Evolutionary conservation across 2,888 invertebrate species (phyloP).

Genomic region (Linnaemya vulpina): DNA sequence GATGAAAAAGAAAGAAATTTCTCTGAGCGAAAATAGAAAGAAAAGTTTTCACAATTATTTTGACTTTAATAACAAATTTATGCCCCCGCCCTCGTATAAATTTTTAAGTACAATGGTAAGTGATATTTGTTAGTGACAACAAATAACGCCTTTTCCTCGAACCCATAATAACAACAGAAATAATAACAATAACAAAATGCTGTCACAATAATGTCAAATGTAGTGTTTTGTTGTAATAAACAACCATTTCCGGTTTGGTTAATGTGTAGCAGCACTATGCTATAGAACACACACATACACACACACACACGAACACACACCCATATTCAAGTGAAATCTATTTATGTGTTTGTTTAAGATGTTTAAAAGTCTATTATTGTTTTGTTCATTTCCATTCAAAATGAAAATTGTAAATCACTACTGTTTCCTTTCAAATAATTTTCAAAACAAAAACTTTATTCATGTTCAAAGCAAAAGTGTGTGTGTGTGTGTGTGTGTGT

Average conservation of each 20-base stretch:
- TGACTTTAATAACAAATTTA: neutral
- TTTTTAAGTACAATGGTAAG: neutral
- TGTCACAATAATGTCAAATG: conserved; percentile 63
- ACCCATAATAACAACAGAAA: conserved; percentile 12
- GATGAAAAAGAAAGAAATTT: too few relatives aligned
- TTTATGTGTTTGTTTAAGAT: conserved; percentile 12
- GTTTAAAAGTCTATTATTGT: conserved; percentile 54
- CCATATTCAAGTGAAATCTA: neutral
- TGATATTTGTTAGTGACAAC: conserved; percentile 67
- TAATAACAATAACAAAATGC: conserved; percentile 47
- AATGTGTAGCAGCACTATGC: conserved; percentile 7
- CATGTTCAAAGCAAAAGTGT: too few relatives aligned
- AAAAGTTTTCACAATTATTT: too few relatives aligned
- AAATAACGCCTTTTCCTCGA: conserved; percentile 68
- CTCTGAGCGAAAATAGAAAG: too few relatives aligned
- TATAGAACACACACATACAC: neutral
- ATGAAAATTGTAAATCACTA: conserved; percentile 70
- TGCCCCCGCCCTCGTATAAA: neutral
- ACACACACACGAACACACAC: neutral
- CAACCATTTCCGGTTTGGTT: conserved; percentile 67
- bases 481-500: neutral
- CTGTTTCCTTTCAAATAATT: conserved; percentile 64
- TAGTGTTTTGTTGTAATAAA: conserved; percentile 61
- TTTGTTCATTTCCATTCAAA: conserved; percentile 58
- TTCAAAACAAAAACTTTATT: conserved; percentile 50